Percentiles rank a stretch among this genome's conserved stretches.
These are phyloP conservation scores for Cheilosia variabilis DNA, from an alignment of 2,888 invertebrate species.

Conservation along the genomic window DNA sequence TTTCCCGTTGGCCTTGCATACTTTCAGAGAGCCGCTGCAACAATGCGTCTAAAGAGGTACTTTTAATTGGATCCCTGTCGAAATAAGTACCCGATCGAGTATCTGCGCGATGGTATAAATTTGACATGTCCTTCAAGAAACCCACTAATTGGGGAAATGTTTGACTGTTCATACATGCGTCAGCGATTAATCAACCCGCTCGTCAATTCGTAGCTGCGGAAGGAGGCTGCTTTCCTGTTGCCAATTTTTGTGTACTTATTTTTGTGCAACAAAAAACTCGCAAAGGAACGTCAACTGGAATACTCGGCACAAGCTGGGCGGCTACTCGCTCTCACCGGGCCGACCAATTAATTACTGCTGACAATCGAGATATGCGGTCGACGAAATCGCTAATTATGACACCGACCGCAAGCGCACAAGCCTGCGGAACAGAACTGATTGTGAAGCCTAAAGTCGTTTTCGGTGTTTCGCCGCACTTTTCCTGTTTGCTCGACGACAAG, in stretches of 20 bases:
- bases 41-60: constrained; percentile 26
- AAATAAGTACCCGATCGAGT: constrained; percentile 33
- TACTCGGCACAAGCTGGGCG: neutral
- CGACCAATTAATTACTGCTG: constrained; percentile 43
- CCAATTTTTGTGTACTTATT: neutral
- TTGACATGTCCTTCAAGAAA: constrained; percentile 47
- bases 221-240: neutral
- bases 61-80: constrained; percentile 58
- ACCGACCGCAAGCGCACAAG: constrained; percentile 9
- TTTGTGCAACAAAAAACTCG: neutral
- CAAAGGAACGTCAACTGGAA: constrained; percentile 3
- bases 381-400: constrained; percentile 40
- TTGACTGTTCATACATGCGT: neutral
- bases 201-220: constrained; percentile 1
- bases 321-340: neutral
- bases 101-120: constrained; percentile 25
- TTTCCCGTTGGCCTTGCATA: constrained; percentile 17
- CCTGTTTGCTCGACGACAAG: constrained; percentile 16
- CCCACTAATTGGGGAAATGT: constrained; percentile 55
- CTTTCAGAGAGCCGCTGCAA: constrained; percentile 1
- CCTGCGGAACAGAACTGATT: neutral
- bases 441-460: constrained; percentile 18
- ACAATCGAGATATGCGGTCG: constrained; percentile 29
- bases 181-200: constrained; percentile 28
- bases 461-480: neutral